Evolutionary conservation across 1,140 invertebrate species (phyloP), one percentile per base, ranked within the genome.

Genomic region (Bombus superbus): DNA sequence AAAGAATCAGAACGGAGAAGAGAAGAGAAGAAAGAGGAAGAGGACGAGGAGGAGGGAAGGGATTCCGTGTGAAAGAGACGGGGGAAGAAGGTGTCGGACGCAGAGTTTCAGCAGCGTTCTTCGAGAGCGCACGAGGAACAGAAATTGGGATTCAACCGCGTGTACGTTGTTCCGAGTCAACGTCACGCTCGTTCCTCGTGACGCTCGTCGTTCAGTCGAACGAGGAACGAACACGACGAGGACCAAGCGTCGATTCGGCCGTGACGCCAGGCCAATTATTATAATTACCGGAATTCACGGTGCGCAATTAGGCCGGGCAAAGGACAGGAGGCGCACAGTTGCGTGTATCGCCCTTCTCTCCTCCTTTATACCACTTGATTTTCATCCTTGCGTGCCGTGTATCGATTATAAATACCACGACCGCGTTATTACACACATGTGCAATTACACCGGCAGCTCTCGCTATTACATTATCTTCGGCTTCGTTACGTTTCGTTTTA

Each of bases 211-310:
- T 18, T 0, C n/a, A 22, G 32, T 15, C 13, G 40, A 42, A 42
- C 25, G 72, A 47, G 40, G n/a, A 18, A 53, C 28, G 13, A n/a
- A 11, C 6, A 32, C 80, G 38, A 80, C 59, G 57, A 38, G 72
- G 66, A 57, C 75, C 68, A 83, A 71, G 86, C 83, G 85, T 88
- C 90, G 89, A 92, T 92, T 92, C 89, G 91, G 88, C 86, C 86
- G 89, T 90, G 91, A 91, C 89, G 85, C 85, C 69, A 42, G 71
- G 89, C 92, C 92, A 94, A 94, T 94, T 94, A 94, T 94, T 89
- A 94, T 94, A 94, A 94, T 94, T 94, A 94, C 93, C 92, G 93
- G 92, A 92, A 92, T 92, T 90, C 88, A 88, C 81, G 89, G 91
- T 81, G 86, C 87, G 91, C 86, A 93, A 93, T 93, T 91, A 88